Evolutionary conservation across 2,888 invertebrate species (phyloP), one percentile per base, ranked within the genome.

Genomic region (Volucella inanis): DNA sequence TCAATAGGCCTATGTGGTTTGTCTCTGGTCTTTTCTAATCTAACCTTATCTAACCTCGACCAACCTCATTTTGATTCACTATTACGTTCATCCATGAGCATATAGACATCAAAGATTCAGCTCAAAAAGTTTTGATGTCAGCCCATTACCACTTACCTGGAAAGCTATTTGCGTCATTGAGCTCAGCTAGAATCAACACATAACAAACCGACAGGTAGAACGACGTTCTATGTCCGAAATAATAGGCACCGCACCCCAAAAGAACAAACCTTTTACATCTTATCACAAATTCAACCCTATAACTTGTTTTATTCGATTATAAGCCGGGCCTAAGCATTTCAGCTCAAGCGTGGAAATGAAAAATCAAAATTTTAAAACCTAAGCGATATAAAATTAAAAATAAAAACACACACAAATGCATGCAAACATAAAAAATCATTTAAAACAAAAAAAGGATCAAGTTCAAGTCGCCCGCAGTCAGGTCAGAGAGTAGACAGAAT

Each of bases 281-380:
- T 84, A 84, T 80, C 80, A 84, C 79, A 84, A 79, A 75, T 31
- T 74, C 45, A 57, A 70, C 64, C 65, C 49, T 52, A 65, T 84
- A 59, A 75, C 61, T 79, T 80, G 49, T 65, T 74, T 80, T 38
- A 79, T 75, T 68, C 49, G 59, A 43, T 59, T 76, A 80, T 47
- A 67, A 61, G 70, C 47, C 64, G 54, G 55, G 55, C 75, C 67
- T 71, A 65, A 54, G 50, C 11, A 47, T 52, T 6, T 15, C 62
- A 41, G 55, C 50, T 59, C 41, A 59, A 74, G 68, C 83, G 10
- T 47, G 62, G 41, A 62, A 55, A 62, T 57, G 59, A 65, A 54
- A 67, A 55, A 67, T 31, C 61, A 54, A 45, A 61, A 61, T 41
- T 31, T 50, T 11, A 45, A 11, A 45, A 12, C 49, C 18, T 22